Percentiles rank a stretch among this genome's conserved stretches.
phyloP scores from a whole-genome alignment of 2,888 invertebrate species.

The Ethmia dodecea region DNA sequence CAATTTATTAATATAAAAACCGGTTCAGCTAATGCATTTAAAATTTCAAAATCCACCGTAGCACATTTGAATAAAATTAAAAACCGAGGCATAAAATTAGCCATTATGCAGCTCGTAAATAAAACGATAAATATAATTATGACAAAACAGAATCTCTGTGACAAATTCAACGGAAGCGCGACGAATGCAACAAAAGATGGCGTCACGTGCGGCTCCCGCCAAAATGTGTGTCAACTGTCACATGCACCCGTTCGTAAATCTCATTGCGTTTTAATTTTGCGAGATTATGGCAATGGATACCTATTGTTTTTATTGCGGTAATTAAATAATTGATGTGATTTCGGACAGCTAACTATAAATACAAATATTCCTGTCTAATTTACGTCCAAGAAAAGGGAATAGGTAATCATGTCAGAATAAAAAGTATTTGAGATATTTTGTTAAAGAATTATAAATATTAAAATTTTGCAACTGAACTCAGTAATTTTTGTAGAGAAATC shows the following conservation, averaged over 20 bases:
- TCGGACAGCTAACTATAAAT: too few relatives aligned
- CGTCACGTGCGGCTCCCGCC: slow-evolving; percentile 52
- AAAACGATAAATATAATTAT: slow-evolving; percentile 45
- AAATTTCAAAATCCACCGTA: slow-evolving; percentile 21
- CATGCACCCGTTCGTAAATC: slow-evolving; percentile 40
- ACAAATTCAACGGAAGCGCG: slow-evolving; percentile 38
- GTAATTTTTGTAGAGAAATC: too few relatives aligned
- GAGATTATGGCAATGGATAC: neutral
- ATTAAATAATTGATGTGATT: too few relatives aligned
- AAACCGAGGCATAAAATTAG: slow-evolving; percentile 33
- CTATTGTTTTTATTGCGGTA: too few relatives aligned
- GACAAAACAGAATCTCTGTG: slow-evolving; percentile 45
- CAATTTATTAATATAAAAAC: neutral
- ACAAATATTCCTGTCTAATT: too few relatives aligned
- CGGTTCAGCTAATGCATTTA: neutral
- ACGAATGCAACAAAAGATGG: slow-evolving; percentile 55
- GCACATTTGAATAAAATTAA: slow-evolving; percentile 45
- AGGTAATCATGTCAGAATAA: too few relatives aligned
- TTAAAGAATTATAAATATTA: too few relatives aligned
- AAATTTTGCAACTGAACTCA: too few relatives aligned
- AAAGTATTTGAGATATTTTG: too few relatives aligned
- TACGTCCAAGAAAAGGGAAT: too few relatives aligned
- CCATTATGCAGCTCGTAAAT: slow-evolving; percentile 34
- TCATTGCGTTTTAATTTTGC: slow-evolving; percentile 26
- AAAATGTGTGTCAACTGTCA: slow-evolving; percentile 52